Evolutionary conservation across 2,113 vertebrate species (phyloP), one percentile per base, ranked within the genome.

Genomic region (Echinops telfairi): DNA sequence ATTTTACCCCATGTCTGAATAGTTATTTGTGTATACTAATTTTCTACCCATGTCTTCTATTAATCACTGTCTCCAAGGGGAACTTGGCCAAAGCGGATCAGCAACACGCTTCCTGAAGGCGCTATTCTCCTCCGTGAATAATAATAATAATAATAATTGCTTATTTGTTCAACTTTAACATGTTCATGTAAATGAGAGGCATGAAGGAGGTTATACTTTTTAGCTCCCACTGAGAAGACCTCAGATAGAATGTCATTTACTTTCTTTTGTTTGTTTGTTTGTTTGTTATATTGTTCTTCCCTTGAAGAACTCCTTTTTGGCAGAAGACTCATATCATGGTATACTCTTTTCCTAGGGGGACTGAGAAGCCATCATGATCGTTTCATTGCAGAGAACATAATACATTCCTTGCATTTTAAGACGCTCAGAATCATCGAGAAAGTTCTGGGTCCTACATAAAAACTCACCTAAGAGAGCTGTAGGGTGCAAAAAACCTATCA

Each of bases 1-100:
- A 95, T 96, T 66, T 88, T 93, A 92, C 9, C 82, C 77, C 77
- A 94, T 90, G 95, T 88, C 93, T 95, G 86, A 96, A 86, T 88
- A 95, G 86, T 80, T 84, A 64, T 73, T 82, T 96, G 92, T 90
- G 53, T 81, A 86, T 43, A 86, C 79, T 88, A 84, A 95, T 93
- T 93, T 92, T 85, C 90, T 81, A 81, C 36, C 83, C 88, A 86
- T 88, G 83, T 86, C 96, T 91, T 88, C 90, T 88, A 83, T 90
- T 92, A 92, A 95, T 90, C 88, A 95, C 31, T 27, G 58, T 97
- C 94, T 94, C 94, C 57, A 73, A 88, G 90, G 86, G 93, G 66
- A 94, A 92, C 33, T 92, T 71, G 76, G 79, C 76, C 90, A 81
- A 93, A 93, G 17, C 75, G 82, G 91, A 90, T 94, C 79, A 96